These are phyloP conservation scores for Kryphioiulus occultus DNA, from an alignment of 2,888 invertebrate genomes.

Conservation along the genomic window DNA sequence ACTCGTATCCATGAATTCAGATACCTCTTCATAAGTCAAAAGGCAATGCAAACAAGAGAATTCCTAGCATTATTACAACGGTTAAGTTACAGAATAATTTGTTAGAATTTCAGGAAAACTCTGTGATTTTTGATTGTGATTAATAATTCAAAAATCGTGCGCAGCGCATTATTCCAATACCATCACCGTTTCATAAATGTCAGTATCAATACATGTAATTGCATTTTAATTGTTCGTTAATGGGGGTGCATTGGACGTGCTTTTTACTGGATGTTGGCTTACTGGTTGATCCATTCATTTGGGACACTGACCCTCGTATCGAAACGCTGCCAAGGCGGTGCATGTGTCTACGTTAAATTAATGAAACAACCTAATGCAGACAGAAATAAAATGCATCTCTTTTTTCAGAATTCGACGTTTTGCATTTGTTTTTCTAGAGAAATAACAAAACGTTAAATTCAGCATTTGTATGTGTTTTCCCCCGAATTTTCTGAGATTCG, in stretches of 20 bases:
- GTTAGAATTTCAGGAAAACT: too few relatives aligned
- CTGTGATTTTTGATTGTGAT: too few relatives aligned
- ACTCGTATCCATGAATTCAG: too few relatives aligned
- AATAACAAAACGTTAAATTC: not conserved
- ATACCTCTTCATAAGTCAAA: too few relatives aligned
- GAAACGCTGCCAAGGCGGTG: not conserved
- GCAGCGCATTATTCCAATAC: not conserved
- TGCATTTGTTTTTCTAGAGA: not conserved
- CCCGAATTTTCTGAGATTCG: not conserved
- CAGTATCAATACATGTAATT: not conserved
- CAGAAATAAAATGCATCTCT: not conserved
- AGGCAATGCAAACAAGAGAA: too few relatives aligned
- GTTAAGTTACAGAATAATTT: too few relatives aligned
- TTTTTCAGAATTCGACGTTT: not conserved
- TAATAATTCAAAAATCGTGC: too few relatives aligned
- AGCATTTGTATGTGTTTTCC: not conserved
- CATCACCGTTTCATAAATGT: not conserved
- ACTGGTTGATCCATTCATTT: not conserved
- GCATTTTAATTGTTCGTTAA: not conserved
- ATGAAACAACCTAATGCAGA: not conserved
- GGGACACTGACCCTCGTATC: not conserved
- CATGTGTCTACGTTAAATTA: not conserved
- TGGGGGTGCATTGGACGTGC: not conserved
- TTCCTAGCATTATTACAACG: too few relatives aligned
- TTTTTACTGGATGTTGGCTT: not conserved